Evolutionary conservation across 2,797 vertebrate genomes (phyloP), one percentile per base, ranked within the genome.

Genomic region (Pseudomugil tenellus): DNA sequence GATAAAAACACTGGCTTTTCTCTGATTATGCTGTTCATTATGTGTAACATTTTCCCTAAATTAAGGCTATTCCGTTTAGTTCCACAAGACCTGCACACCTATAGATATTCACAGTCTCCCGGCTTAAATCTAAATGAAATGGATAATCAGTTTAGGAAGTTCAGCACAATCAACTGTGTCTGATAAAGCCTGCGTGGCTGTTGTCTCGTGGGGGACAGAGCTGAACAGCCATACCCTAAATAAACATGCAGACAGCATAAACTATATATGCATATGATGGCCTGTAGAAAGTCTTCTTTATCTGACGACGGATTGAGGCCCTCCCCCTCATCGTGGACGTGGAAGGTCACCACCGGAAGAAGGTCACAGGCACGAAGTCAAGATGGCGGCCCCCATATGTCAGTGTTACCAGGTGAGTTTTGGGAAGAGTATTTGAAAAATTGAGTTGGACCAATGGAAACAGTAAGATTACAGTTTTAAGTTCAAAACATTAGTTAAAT

Each of bases 311-410:
- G 13, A 3, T 3, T 3, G 17, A 29, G 51, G 16, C 51, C 74
- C 51, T 62, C 81, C 70, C 51, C 5, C 6, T 41, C 43, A 32
- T 54, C 21, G 1, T 49, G 35, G 31, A 77, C 67, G 60, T 82
- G 70, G 65, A 81, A 90, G 87, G 87, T 90, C 83, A 77, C 21
- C 29, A 77, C 90, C 89, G 91, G 92, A 90, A 92, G 53, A 83
- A 88, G 84, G 85, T 89, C 82, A 84, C 4, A 28, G 14, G 17
- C 70, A 68, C 64, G 67, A 80, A 74, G 83, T 77, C 84, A 95
- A 95, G 81, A 95, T 95, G 95, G 94, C 95, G 87, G 67, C 91
- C 83, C 91, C 94, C 93, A 81, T 95, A 70, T 94, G 94, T 88
- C 92, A 76, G 81, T 93, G 91, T 87, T 94, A 92, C 39, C 93